phyloP scores from a whole-genome alignment of 2,113 vertebrate genomes.

The Peromyscus californicus region DNA sequence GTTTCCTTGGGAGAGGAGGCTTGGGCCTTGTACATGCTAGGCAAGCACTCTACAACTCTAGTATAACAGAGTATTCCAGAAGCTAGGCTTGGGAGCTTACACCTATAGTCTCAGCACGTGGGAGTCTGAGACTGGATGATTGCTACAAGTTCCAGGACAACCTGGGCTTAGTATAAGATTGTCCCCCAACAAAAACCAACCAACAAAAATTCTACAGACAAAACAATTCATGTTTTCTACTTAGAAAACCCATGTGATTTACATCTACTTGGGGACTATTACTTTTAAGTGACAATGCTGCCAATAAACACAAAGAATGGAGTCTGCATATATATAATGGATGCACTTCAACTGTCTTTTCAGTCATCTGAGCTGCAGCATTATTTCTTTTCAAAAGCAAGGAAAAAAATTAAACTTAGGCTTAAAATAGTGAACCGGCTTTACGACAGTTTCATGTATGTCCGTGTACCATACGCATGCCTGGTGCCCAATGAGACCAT shows the following conservation, averaged over 20 bases:
- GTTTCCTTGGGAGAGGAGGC: background rate
- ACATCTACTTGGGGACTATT: conserved; percentile 1
- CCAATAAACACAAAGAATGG: background rate
- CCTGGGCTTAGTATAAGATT: background rate
- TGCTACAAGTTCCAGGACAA: background rate
- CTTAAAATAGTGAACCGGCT: background rate
- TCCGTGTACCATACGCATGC: background rate
- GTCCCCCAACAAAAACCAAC: background rate
- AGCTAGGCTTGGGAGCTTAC: background rate
- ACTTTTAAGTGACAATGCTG: conserved; percentile 38
- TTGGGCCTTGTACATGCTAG: background rate
- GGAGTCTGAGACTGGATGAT: background rate
- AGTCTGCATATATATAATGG: background rate
- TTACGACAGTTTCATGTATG: background rate
- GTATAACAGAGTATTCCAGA: background rate
- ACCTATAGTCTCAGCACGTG: background rate
- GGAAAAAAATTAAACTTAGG: background rate
- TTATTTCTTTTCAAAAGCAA: background rate
- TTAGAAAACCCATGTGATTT: conserved; percentile 23
- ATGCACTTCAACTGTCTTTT: background rate
- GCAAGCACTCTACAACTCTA: background rate
- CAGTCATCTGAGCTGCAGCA: background rate
- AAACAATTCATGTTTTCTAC: conserved; percentile 33
- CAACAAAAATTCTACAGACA: background rate
- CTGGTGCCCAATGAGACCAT: too few relatives aligned